Evolutionary conservation across 2,113 vertebrate genomes (phyloP).

Genomic region (Mixornis gularis): DNA sequence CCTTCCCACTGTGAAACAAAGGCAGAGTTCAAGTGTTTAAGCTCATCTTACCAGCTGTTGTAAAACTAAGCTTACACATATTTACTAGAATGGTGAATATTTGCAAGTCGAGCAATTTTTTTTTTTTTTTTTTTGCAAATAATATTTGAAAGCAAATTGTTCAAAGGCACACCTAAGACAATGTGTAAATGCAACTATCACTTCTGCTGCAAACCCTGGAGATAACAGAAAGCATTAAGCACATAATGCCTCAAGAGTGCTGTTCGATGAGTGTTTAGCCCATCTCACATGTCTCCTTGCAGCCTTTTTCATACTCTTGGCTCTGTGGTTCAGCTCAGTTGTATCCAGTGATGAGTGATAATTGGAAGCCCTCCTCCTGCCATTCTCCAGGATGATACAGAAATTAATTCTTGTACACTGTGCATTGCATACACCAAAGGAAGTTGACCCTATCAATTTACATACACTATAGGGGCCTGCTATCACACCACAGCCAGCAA

Average conservation of each 20-base stretch:
- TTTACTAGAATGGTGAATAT: not conserved
- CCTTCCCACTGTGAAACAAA: not conserved
- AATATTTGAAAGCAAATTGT: not conserved
- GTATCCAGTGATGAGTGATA: conserved; percentile 52
- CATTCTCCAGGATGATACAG: conserved; percentile 43
- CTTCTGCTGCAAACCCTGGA: not conserved
- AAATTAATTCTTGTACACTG: conserved; percentile 77
- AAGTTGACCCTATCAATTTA: conserved; percentile 78
- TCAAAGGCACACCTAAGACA: not conserved
- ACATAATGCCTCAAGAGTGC: not conserved
- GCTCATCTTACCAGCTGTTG: not conserved
- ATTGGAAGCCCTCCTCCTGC: conserved; percentile 60
- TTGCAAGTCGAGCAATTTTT: not conserved
- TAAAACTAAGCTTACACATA: not conserved
- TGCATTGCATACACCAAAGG: conserved; percentile 39
- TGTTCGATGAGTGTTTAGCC: not conserved
- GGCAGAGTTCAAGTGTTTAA: not conserved
- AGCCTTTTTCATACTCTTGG: not conserved
- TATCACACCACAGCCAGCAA: conserved; percentile 76
- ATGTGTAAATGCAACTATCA: not conserved
- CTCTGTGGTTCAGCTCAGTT: not conserved
- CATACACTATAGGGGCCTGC: conserved; percentile 68
- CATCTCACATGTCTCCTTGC: not conserved
- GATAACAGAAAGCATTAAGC: not conserved
- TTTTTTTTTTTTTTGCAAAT: not conserved